A percentile compares a stretch with the other conserved stretches of the same genome.
phyloP scores from a whole-genome alignment of 2,113 vertebrate genomes.

The Tetraodon nigroviridis region DNA sequence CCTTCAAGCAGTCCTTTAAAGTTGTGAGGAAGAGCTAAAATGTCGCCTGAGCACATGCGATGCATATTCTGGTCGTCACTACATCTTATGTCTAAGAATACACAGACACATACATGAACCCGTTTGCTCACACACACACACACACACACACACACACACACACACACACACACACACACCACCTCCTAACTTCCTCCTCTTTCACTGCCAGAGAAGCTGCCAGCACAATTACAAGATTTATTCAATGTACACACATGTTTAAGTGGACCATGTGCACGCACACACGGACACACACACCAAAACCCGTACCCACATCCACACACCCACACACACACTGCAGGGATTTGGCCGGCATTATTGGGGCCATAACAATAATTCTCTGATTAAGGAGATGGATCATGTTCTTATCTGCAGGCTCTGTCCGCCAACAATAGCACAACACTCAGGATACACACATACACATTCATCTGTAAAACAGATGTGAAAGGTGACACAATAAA shows the following conservation, averaged over 20 bases:
- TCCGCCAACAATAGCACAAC: slow-evolving; percentile 11
- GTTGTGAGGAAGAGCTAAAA: too few relatives aligned
- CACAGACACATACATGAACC: not conserved
- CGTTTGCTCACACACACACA: not conserved
- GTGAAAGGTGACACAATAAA: slow-evolving; percentile 1
- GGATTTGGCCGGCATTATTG: slow-evolving; percentile 25
- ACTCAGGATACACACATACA: slow-evolving; percentile 9
- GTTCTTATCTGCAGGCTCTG: slow-evolving; percentile 42
- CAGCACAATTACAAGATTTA: slow-evolving; percentile 55
- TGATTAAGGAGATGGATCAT: slow-evolving; percentile 53
- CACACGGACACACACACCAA: slow-evolving; percentile 2
- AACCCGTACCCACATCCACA: slow-evolving; percentile 27
- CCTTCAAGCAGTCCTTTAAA: too few relatives aligned
- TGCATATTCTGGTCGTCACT: too few relatives aligned
- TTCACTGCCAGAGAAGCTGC: slow-evolving; percentile 48
- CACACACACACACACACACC: not conserved
- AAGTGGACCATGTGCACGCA: not conserved
- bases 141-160: slow-evolving; percentile 4
- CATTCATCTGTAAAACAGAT: slow-evolving; percentile 2
- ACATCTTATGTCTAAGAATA: too few relatives aligned
- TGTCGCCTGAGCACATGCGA: too few relatives aligned
- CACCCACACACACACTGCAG: not conserved
- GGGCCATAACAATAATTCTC: slow-evolving; percentile 54
- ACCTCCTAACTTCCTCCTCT: not conserved
- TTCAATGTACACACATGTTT: slow-evolving; percentile 33